A percentile compares a stretch with the other conserved stretches of the same genome.
These are phyloP conservation scores for Napeogenes sylphis DNA, from an alignment of 2,888 invertebrate genomes.

Conservation along the genomic window DNA sequence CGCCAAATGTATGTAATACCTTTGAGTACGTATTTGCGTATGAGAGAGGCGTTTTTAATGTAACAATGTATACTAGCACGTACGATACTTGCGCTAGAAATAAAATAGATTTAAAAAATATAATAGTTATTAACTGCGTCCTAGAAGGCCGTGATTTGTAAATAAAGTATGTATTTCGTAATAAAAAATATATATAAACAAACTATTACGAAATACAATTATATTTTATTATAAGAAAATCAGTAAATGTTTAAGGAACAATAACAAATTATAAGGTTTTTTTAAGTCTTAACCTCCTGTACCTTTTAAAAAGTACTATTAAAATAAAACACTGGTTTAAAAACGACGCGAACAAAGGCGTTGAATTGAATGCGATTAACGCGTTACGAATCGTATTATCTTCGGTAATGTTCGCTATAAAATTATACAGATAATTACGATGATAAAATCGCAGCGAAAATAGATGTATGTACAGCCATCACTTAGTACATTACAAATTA, in stretches of 20 bases:
- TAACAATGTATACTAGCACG: not conserved
- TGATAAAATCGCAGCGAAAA: constrained; percentile 32
- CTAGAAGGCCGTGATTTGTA: no score
- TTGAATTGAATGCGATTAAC: constrained; percentile 44
- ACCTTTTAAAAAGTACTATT: not conserved
- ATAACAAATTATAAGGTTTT: no score
- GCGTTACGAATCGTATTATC: constrained; percentile 56
- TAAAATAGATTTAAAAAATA: no score
- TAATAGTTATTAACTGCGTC: no score
- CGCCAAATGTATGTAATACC: constrained; percentile 25
- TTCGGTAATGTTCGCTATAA: constrained; percentile 47
- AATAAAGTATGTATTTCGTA: no score
- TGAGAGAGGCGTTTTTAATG: constrained; percentile 11
- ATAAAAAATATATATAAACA: no score
- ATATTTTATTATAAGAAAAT: no score
- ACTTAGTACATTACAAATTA: constrained; percentile 8
- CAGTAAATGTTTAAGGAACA: no score
- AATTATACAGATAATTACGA: constrained; percentile 48
- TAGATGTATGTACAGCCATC: constrained; percentile 24
- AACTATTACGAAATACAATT: no score
- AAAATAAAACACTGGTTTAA: not conserved
- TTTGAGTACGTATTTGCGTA: constrained; percentile 24
- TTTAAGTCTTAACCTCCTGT: not conserved
- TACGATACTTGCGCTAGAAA: not conserved
- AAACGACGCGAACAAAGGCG: not conserved